These are phyloP conservation scores for Oryzias sinensis DNA, from an alignment of 2,797 vertebrate species.

Conservation along the genomic window DNA sequence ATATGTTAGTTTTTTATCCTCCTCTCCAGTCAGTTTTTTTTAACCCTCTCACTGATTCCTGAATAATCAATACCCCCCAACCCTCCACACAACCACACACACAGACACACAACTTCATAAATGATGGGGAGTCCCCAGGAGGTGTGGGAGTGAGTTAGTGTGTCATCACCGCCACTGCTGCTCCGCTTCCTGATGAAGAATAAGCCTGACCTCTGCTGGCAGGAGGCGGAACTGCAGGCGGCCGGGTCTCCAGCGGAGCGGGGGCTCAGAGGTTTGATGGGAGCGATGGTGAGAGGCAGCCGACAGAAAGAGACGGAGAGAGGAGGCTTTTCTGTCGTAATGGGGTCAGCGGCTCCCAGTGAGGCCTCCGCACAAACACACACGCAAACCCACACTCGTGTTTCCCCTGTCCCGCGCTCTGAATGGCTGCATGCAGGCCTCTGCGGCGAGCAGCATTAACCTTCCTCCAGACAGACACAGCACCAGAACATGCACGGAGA, in stretches of 20 bases:
- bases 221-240: constrained; percentile 53
- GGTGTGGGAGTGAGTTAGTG: too few species aligned
- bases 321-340: constrained; percentile 67
- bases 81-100: too few species aligned
- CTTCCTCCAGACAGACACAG: constrained; percentile 39
- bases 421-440: constrained; percentile 6
- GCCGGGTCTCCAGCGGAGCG: not conserved
- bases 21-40: too few species aligned
- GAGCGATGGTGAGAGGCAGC: constrained; percentile 13
- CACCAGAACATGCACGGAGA: constrained; percentile 68
- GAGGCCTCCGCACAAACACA: constrained; percentile 51
- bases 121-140: too few species aligned
- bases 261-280: constrained; percentile 10
- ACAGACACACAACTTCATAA: too few species aligned
- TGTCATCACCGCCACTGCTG: too few species aligned
- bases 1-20: too few species aligned
- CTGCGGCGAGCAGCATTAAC: constrained; percentile 37
- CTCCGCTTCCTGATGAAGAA: constrained; percentile 39
- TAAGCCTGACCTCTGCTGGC: constrained; percentile 86
- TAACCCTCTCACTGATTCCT: too few species aligned
- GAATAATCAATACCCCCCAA: too few species aligned
- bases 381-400: constrained; percentile 21
- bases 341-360: constrained; percentile 70
- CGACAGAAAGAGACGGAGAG: constrained; percentile 7
- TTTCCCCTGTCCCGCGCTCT: constrained; percentile 27